phyloP scores from a whole-genome alignment of 2,797 vertebrate genomes.

The Todus mexicanus region DNA sequence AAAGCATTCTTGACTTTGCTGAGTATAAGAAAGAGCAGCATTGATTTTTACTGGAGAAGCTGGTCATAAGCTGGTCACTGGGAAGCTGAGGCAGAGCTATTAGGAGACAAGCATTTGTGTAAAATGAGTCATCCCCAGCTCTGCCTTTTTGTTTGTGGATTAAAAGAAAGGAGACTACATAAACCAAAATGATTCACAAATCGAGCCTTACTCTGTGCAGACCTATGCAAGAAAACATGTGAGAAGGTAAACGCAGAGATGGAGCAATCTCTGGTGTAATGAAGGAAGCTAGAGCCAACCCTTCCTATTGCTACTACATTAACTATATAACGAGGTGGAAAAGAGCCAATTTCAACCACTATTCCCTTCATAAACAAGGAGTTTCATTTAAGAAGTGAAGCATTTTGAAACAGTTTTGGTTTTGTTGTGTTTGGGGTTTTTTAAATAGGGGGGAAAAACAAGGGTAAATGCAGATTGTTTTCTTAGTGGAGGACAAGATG shows the following conservation, averaged over 20 bases:
- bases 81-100: conserved; percentile 13
- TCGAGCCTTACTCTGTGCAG: not conserved
- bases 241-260: not conserved
- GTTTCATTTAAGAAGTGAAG: not conserved
- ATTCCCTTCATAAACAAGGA: not conserved
- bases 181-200: not conserved
- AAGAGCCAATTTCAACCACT: not conserved
- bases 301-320: not conserved
- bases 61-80: not conserved
- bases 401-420: not conserved
- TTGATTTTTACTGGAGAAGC: not conserved
- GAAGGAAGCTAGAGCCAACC: not conserved
- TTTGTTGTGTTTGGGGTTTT: no score
- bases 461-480: not conserved
- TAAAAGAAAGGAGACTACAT: not conserved
- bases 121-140: conserved; percentile 26
- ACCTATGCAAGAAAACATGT: not conserved
- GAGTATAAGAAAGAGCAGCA: not conserved
- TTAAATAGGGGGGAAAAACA: not conserved
- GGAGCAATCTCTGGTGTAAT: not conserved
- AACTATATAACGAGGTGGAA: not conserved
- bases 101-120: not conserved
- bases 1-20: not conserved
- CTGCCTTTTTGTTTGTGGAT: conserved; percentile 20
- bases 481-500: conserved; percentile 9